These are phyloP conservation scores for Helleia helle DNA, from an alignment of 2,888 invertebrate species.

Conservation along the genomic window DNA sequence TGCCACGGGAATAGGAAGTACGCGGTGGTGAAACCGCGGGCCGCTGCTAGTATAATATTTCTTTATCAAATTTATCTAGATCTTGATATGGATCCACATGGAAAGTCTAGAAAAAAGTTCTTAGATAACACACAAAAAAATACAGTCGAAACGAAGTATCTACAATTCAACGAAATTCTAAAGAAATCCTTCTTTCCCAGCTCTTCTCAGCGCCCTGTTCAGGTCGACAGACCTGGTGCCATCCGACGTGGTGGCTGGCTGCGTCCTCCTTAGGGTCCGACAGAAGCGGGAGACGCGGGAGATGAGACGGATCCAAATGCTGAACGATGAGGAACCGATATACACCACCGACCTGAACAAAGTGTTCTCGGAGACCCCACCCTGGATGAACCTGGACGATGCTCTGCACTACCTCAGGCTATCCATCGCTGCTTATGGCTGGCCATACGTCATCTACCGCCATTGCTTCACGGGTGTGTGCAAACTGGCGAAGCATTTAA, in stretches of 20 bases:
- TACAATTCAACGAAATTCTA: too few relatives aligned
- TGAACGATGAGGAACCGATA: slow-evolving; percentile 78
- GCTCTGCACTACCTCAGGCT: slow-evolving; percentile 85
- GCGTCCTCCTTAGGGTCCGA: slow-evolving; percentile 85
- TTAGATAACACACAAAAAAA: too few relatives aligned
- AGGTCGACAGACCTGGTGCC: slow-evolving; percentile 90
- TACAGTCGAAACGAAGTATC: too few relatives aligned
- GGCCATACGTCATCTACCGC: slow-evolving; percentile 88
- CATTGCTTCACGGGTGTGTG: slow-evolving; percentile 84
- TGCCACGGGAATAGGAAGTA: too few relatives aligned
- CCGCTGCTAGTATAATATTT: too few relatives aligned
- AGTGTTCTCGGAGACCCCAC: slow-evolving; percentile 78
- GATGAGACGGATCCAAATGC: slow-evolving; percentile 77
- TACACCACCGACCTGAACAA: slow-evolving; percentile 76
- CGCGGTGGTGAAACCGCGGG: too few relatives aligned
- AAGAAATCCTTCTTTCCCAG: slow-evolving; percentile 56
- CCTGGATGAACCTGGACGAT: slow-evolving; percentile 87
- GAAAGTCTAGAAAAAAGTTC: too few relatives aligned
- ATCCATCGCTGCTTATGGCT: slow-evolving; percentile 90
- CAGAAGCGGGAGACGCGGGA: slow-evolving; percentile 83
- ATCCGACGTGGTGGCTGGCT: slow-evolving; percentile 90
- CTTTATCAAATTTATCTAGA: too few relatives aligned
- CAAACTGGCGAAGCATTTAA: slow-evolving; percentile 78
- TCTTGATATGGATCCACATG: too few relatives aligned
- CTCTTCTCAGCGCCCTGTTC: slow-evolving; percentile 84